phyloP scores from a whole-genome alignment of 1,140 invertebrate genomes.

The Bombus pyrosoma region DNA sequence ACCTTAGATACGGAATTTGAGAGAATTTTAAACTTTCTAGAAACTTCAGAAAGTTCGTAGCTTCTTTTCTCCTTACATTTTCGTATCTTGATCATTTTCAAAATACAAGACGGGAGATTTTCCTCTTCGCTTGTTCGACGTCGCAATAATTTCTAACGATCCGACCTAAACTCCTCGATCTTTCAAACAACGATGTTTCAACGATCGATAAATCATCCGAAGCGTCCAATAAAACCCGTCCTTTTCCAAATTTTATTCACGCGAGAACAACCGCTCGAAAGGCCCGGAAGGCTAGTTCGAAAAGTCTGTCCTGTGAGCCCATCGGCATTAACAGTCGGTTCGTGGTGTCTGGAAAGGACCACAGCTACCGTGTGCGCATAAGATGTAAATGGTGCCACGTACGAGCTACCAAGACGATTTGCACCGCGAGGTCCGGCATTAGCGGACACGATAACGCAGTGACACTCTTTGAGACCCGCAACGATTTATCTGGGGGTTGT shows the following conservation, averaged over 20 bases:
- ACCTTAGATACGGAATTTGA: no score
- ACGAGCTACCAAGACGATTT: constrained; percentile 48
- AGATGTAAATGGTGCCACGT: constrained; percentile 50
- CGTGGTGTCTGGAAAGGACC: constrained; percentile 29
- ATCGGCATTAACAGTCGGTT: constrained; percentile 48
- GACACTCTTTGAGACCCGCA: constrained; percentile 19
- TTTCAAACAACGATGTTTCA: no score
- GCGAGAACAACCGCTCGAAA: background rate
- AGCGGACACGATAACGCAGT: constrained; percentile 48
- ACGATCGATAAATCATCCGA: no score
- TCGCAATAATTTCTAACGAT: no score
- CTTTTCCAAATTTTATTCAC: constrained; percentile 34
- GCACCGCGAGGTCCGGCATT: constrained; percentile 35
- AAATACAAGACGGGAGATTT: no score
- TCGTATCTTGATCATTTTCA: no score
- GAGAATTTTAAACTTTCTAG: no score
- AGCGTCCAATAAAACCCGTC: background rate
- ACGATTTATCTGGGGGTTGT: constrained; percentile 58
- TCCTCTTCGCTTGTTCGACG: no score
- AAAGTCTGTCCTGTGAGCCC: background rate
- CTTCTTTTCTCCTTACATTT: no score
- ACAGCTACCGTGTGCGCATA: constrained; percentile 59
- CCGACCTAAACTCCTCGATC: no score
- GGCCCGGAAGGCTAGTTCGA: background rate
- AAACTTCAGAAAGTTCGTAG: no score